A percentile compares a stretch with the other conserved stretches of the same genome.
These are phyloP conservation scores for Virgularia gustaviana DNA, from an alignment of 92 coral and sea anemone genomes.

Conservation along the genomic window DNA sequence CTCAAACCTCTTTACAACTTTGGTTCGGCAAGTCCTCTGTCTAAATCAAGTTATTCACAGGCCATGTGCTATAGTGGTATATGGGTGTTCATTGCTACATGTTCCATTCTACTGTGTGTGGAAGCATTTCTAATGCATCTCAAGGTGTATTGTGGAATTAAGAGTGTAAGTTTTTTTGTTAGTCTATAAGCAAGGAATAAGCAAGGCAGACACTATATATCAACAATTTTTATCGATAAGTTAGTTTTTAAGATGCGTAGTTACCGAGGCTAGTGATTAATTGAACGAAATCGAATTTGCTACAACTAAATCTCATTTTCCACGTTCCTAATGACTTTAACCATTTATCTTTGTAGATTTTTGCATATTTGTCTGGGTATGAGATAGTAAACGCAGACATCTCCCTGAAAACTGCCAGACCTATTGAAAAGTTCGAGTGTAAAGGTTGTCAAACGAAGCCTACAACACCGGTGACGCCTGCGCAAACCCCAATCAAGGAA, in stretches of 20 bases:
- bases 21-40: neutral
- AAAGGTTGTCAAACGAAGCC: conserved; percentile 18
- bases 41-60: neutral
- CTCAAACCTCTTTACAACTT: neutral
- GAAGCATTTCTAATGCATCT: conserved; percentile 5
- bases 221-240: too few species aligned
- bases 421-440: conserved; percentile 8
- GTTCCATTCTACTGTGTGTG: neutral
- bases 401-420: neutral
- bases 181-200: too few species aligned
- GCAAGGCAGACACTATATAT: too few species aligned
- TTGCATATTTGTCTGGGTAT: conserved; percentile 6
- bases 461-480: neutral
- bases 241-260: too few species aligned
- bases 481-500: neutral
- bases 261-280: too few species aligned
- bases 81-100: conserved; percentile 9
- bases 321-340: too few species aligned
- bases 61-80: conserved; percentile 19
- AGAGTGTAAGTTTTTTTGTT: conserved; percentile 25
- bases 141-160: conserved; percentile 20
- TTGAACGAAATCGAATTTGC: too few species aligned
- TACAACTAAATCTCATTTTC: too few species aligned
- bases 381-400: conserved; percentile 12
- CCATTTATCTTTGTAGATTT: conserved; percentile 5